Base-by-base conservation (phyloP, 2,113 vertebrate genomes). In the Anguilla japonica region DNA sequence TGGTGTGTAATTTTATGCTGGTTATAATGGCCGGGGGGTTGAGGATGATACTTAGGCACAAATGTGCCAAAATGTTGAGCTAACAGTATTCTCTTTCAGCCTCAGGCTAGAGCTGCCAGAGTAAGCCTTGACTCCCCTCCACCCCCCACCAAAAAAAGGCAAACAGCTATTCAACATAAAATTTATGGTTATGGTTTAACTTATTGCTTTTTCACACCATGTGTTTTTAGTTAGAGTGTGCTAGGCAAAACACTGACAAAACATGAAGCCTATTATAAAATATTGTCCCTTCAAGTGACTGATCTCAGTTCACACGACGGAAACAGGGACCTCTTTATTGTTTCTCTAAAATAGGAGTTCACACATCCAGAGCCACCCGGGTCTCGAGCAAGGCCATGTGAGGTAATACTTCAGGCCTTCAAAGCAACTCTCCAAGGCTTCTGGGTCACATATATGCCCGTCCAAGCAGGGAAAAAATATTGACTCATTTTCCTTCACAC, bases 191-290 rank as follows among this genome's bases (percentile, higher is more conserved):
- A 16, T 41, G 57, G 57, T 60, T 83, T 60, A 83, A 83, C 57
- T 60, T 41, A 20, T 16, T 53, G 7, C 11, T 67, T 67, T 83
- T 56, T 29, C 57, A 18, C 29, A 39, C 50, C 82, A 83, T 63
- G 34, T 83, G 82, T 83, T 83, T 83, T 60, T 6, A n/a, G 82
- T 83, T 83, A 83, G 57, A n/a, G 50, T 16, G 34, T 56, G n/a
- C 29, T 29, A 18, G 34, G 50, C 22, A 34, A 60, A 83, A 83
- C 57, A 40, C 82, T 13, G 50, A 34, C 1, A 41, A 41, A 60
- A 83, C 29, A 83, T 14, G 50, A 83, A 63, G 63, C 26, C 5
- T 83, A 53, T 60, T 83, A 83, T 15, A 16, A 63, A 40, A 83
- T 83, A 60, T 41, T 83, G 82, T 63, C 82, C 60, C 60, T 67